Percentiles rank a stretch among this genome's conserved stretches.
These are phyloP conservation scores for Carposina sasakii DNA, from an alignment of 1,140 invertebrate species.

Conservation along the genomic window DNA sequence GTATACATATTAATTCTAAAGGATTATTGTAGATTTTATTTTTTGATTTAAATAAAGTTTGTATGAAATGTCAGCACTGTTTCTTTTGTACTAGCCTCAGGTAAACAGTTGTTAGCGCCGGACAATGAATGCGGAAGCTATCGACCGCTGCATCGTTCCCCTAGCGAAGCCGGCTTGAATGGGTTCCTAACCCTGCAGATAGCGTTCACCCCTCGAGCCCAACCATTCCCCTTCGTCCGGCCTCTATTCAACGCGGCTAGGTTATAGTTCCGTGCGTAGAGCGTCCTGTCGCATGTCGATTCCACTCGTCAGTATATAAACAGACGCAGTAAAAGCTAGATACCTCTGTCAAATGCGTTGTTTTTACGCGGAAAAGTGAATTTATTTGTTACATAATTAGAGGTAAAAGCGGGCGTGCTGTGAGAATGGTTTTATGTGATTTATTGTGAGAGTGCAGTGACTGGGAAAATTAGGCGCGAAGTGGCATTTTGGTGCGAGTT, in stretches of 20 bases:
- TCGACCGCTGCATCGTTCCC: slow-evolving; percentile 18
- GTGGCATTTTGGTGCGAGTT: slow-evolving; percentile 30
- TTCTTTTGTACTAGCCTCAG: slow-evolving; percentile 23
- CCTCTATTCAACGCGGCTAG: slow-evolving; percentile 51
- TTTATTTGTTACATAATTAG: too few species aligned
- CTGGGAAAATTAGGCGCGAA: slow-evolving; percentile 50
- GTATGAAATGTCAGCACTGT: slow-evolving; percentile 50
- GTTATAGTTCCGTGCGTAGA: slow-evolving; percentile 57
- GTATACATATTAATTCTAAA: slow-evolving; percentile 54
- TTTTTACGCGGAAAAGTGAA: too few species aligned
- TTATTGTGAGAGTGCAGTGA: too few species aligned
- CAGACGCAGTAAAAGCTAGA: too few species aligned
- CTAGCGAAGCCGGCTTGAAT: too few species aligned
- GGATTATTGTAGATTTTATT: slow-evolving; percentile 69
- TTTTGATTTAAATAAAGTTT: slow-evolving; percentile 73
- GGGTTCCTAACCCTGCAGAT: slow-evolving; percentile 38
- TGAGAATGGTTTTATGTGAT: too few species aligned
- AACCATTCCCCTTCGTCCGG: slow-evolving; percentile 35
- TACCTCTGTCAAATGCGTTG: too few species aligned
- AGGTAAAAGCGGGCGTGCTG: too few species aligned
- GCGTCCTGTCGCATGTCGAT: too few species aligned
- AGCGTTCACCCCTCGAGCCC: slow-evolving; percentile 35
- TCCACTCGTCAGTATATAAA: too few species aligned
- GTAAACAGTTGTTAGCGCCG: slow-evolving; percentile 3
- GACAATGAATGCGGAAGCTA: slow-evolving; percentile 32